Evolutionary conservation across 2,888 invertebrate genomes (phyloP).

Genomic region (Deroplatys truncata): DNA sequence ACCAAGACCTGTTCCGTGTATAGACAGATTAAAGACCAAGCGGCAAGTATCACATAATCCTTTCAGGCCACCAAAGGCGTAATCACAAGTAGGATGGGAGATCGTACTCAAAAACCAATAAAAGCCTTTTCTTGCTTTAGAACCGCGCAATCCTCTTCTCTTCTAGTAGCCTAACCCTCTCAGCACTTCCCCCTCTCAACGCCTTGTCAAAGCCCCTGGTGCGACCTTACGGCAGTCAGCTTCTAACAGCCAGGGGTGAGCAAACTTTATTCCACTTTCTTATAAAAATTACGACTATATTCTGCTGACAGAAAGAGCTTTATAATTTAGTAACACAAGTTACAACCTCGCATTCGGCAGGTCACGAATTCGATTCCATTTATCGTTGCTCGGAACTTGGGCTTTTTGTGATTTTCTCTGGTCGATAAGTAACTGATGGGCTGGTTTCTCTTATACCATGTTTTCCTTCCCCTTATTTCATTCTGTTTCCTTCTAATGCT

Average conservation of each 20-base stretch:
- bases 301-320: too few relatives aligned
- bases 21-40: background rate
- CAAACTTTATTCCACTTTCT: background rate
- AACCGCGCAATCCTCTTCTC: slow-evolving; percentile 19
- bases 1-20: background rate
- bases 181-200: background rate
- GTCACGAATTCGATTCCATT: too few relatives aligned
- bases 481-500: too few relatives aligned
- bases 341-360: too few relatives aligned
- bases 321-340: too few relatives aligned
- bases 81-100: background rate
- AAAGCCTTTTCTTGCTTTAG: slow-evolving; percentile 25
- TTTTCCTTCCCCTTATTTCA: too few relatives aligned
- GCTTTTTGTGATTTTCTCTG: too few relatives aligned
- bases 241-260: background rate
- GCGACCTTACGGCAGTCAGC: background rate
- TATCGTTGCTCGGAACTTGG: too few relatives aligned
- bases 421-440: too few relatives aligned
- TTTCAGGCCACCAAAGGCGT: slow-evolving; percentile 15
- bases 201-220: background rate
- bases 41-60: slow-evolving; percentile 19
- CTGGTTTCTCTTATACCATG: too few relatives aligned
- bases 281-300: too few relatives aligned
- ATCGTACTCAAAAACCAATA: slow-evolving; percentile 19
- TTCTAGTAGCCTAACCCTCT: background rate